phyloP scores from a whole-genome alignment of 2,113 vertebrate species.

The Psephotus haematonotus region DNA sequence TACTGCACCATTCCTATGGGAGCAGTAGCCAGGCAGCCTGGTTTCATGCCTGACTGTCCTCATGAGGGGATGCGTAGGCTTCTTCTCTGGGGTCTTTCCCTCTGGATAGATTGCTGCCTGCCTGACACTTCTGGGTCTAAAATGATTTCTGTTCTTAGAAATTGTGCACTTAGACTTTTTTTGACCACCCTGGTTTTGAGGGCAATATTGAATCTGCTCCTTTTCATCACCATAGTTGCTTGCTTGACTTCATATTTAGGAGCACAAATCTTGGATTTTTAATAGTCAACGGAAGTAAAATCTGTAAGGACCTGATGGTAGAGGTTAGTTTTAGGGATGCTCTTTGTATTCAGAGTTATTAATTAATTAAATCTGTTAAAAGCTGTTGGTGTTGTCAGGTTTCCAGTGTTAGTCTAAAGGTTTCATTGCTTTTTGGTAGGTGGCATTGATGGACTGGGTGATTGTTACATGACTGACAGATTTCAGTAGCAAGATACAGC shows the following conservation, averaged over 20 bases:
- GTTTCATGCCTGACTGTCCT: not conserved
- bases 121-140: not conserved
- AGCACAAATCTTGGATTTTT: not conserved
- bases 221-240: not conserved
- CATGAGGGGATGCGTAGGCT: not conserved
- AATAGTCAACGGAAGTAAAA: not conserved
- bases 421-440: not conserved
- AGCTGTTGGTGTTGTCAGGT: not conserved
- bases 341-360: not conserved
- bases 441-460: not conserved
- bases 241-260: not conserved
- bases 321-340: not conserved
- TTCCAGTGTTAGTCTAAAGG: not conserved
- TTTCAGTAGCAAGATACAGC: not conserved
- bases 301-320: not conserved
- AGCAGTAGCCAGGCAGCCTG: not conserved
- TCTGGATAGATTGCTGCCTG: not conserved
- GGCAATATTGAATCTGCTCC: not conserved
- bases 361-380: not conserved
- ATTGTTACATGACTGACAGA: not conserved
- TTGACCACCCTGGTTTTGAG: not conserved
- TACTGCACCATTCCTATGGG: fast-evolving
- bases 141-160: not conserved
- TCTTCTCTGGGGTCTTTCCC: not conserved
- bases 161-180: not conserved